phyloP scores from a whole-genome alignment of 1,140 invertebrate species.

The Drosophila nasuta region DNA sequence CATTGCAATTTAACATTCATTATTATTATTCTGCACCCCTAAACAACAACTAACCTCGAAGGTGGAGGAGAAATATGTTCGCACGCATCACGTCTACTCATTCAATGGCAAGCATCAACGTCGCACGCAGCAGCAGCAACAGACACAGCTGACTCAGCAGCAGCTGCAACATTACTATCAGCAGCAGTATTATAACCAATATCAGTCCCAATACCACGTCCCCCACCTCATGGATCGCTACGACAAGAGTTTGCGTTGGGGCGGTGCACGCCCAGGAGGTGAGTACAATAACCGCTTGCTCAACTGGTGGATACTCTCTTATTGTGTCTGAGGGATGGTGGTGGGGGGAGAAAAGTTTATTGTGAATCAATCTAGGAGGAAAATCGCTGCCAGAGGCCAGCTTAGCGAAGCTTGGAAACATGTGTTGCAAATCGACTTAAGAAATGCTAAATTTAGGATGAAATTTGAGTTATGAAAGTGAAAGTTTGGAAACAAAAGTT shows the following conservation, averaged over 20 bases:
- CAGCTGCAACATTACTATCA: conserved; percentile 74
- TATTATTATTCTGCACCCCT: not conserved
- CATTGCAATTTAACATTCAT: conserved; percentile 18
- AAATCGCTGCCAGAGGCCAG: conserved; percentile 1
- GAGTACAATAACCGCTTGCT: conserved; percentile 19
- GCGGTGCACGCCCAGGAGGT: conserved; percentile 66
- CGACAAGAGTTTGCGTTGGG: conserved; percentile 81
- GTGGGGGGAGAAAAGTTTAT: too few relatives aligned
- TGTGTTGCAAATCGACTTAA: not conserved
- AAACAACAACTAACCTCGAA: conserved; percentile 37
- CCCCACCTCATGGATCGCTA: conserved; percentile 79
- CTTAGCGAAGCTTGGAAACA: not conserved
- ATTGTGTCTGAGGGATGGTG: too few relatives aligned
- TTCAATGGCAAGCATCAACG: conserved; percentile 78
- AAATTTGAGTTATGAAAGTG: conserved; percentile 5
- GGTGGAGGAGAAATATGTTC: conserved; percentile 83
- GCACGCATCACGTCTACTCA: conserved; percentile 81
- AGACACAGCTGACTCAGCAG: conserved; percentile 69
- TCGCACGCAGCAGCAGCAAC: conserved; percentile 74
- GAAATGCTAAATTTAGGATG: conserved; percentile 5
- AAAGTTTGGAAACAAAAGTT: conserved; percentile 9
- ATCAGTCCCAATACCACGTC: conserved; percentile 77
- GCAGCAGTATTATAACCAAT: conserved; percentile 71
- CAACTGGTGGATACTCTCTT: not conserved
- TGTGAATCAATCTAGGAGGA: not conserved